Conservation (phyloP, 2,888 invertebrate species). For the Dynastes maya region DNA sequence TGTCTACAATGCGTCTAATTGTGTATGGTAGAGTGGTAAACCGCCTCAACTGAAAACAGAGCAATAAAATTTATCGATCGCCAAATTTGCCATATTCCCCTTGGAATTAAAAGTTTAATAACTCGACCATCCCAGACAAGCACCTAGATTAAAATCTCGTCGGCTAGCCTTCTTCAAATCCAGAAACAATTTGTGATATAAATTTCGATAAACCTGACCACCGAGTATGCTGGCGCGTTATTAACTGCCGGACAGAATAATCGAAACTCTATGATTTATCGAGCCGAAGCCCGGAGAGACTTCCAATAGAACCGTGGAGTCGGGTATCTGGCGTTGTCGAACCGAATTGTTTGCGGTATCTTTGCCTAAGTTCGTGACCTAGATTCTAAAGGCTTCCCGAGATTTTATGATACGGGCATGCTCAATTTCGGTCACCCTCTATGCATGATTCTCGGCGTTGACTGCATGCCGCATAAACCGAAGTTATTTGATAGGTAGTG, state of each 20-base stretch:
- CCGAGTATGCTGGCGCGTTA: slow-evolving; percentile 2
- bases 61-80: too few species aligned
- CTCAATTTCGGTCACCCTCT: background rate
- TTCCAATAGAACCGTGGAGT: background rate
- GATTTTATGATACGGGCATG: slow-evolving; percentile 11
- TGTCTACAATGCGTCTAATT: background rate
- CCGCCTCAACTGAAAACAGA: background rate
- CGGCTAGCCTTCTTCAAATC: slow-evolving; percentile 10
- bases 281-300: slow-evolving; percentile 4
- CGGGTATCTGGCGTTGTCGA: slow-evolving; percentile 41
- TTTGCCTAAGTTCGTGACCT: slow-evolving; percentile 38
- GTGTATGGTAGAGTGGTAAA: background rate
- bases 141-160: slow-evolving; percentile 4
- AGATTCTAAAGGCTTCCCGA: slow-evolving; percentile 30
- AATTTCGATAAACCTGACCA: slow-evolving; percentile 18
- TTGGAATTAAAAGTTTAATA: slow-evolving; percentile 10
- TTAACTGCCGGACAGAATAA: slow-evolving; percentile 20
- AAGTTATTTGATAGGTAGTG: slow-evolving; percentile 17
- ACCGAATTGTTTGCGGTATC: slow-evolving; percentile 41
- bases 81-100: background rate
- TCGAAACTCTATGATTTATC: slow-evolving; percentile 32
- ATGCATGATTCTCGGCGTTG: background rate
- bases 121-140: background rate
- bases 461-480: slow-evolving; percentile 9
- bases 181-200: slow-evolving; percentile 34